Evolutionary conservation across 1,140 invertebrate genomes (phyloP), one percentile per base, ranked within the genome.

Genomic region (Holcopasites calliopsidis): DNA sequence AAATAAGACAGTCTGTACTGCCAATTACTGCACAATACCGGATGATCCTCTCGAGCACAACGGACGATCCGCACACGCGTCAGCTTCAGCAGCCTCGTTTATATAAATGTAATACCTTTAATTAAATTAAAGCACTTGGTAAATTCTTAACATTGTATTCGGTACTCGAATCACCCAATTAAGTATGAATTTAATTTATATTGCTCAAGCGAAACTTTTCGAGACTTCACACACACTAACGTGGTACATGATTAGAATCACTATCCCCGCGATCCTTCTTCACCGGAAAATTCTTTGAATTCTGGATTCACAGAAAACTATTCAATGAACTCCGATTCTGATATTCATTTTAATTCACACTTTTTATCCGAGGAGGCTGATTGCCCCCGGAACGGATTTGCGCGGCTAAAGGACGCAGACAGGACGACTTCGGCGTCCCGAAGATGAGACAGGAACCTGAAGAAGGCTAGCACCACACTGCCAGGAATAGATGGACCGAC

Each of bases 401-500:
- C n/a, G n/a, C n/a, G n/a, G n/a, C n/a, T n/a, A 40, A 38, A 73
- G 57, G 50, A 70, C 21, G 18, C 47, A 44, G 7, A 44, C 71
- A 76, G 80, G 76, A 83, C 50, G 65, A 81, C 38, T 31, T 23
- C 7, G 38, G 40, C 44, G 65, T 73, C 18, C 11, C 7, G 76
- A 75, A 60, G 62, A 77, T 40, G 81, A 85, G 86, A 84, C 76
- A 83, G 83, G 76, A 85, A 73, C 87, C 83, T 87, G 84, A 86
- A 88, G 84, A 73, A 83, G 85, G 82, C 88, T 75, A 83, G 82
- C 77, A 88, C 74, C 73, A 84, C 72, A 91, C 90, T 91, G 90
- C 90, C 88, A 90, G 89, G 89, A 91, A 91, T 91, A 91, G 87
- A 88, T 83, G 76, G 85, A 81, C 84, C 83, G 85, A 85, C 79